A percentile compares a stretch with the other conserved stretches of the same genome.
Evolutionary conservation across 1,140 invertebrate genomes (phyloP).

Genomic region (Papilio glaucus): DNA sequence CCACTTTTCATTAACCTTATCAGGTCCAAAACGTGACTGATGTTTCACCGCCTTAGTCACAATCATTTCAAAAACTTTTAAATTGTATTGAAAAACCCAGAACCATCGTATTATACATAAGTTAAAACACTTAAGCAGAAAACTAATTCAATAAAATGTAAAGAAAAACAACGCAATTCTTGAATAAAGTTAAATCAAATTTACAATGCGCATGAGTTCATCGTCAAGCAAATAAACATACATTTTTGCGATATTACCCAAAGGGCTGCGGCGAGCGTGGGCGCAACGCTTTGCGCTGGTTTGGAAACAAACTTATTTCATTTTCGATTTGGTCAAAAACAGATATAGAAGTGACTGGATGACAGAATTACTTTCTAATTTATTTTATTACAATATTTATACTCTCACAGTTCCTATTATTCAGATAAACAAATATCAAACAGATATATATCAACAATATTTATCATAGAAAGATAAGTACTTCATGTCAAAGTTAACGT

Average conservation of each 20-base stretch:
- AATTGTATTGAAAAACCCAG: neutral
- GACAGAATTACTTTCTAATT: slow-evolving; percentile 2
- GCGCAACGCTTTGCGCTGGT: neutral
- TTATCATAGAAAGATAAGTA: no score
- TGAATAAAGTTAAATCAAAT: neutral
- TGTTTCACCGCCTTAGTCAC: no score
- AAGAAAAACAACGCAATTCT: neutral
- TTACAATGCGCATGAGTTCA: neutral
- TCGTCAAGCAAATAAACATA: neutral
- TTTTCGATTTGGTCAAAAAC: neutral
- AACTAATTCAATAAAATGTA: neutral
- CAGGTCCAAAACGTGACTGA: no score
- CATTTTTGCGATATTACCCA: neutral
- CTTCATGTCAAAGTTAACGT: no score
- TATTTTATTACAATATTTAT: neutral
- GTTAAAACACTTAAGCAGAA: no score
- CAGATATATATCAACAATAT: neutral
- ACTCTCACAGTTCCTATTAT: no score
- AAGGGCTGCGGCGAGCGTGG: neutral
- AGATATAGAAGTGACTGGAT: neutral
- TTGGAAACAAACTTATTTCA: neutral
- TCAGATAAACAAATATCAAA: no score
- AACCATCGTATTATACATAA: neutral
- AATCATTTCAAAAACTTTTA: no score
- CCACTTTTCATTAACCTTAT: no score